phyloP scores from a whole-genome alignment of 2,113 vertebrate species.

The Empidonax alnorum region DNA sequence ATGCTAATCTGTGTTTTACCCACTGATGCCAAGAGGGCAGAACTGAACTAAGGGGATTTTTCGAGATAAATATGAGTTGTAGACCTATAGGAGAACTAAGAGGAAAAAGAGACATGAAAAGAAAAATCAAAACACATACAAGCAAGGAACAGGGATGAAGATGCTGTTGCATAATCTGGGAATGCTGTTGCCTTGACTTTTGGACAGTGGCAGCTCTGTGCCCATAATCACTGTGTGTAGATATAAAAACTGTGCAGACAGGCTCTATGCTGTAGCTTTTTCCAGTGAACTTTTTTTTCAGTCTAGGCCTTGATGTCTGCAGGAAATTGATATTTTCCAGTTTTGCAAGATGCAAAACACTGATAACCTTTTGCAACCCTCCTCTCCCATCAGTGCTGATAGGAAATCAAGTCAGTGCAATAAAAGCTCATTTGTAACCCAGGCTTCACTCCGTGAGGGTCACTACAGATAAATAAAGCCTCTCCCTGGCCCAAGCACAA shows the following conservation, averaged over 20 bases:
- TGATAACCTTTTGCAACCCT: constrained; percentile 25
- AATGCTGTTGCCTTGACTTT: not conserved
- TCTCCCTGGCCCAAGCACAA: not conserved
- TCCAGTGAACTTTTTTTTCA: not conserved
- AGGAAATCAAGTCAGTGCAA: constrained; percentile 16
- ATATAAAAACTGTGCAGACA: not conserved
- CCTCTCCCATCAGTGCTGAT: constrained; percentile 18
- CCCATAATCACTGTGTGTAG: not conserved
- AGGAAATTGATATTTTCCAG: constrained; percentile 40
- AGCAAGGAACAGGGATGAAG: not conserved
- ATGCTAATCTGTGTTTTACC: not conserved
- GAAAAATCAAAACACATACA: not conserved
- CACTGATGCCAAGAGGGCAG: not conserved
- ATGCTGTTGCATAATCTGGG: not conserved
- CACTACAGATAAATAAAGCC: constrained; percentile 8
- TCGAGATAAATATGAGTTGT: not conserved
- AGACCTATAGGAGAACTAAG: not conserved
- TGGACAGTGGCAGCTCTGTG: not conserved
- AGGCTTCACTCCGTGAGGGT: constrained; percentile 15
- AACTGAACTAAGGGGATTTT: not conserved
- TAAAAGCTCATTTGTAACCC: constrained; percentile 21
- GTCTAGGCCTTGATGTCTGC: not conserved
- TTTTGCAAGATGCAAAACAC: constrained; percentile 37
- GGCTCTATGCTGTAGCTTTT: not conserved
- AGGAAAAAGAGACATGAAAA: not conserved